Conservation (phyloP, 23 tunicate genomes). For the Halocynthia aurantium region DNA sequence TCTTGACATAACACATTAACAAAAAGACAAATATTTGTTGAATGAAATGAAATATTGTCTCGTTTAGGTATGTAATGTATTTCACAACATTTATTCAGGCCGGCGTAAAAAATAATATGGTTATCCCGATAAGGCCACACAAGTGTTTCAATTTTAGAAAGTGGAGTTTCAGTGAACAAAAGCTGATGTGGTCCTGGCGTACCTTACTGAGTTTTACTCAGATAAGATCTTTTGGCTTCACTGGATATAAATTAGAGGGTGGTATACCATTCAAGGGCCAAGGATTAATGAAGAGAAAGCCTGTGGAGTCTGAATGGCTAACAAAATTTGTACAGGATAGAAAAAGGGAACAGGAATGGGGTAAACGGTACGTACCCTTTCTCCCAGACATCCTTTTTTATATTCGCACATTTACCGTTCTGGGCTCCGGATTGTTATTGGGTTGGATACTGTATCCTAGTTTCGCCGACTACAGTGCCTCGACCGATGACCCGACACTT, state of each 20-base stretch:
- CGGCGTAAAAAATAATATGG: too few species aligned
- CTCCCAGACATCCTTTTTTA: constrained; percentile 15
- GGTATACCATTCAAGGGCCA: constrained; percentile 14
- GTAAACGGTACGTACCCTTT: constrained; percentile 9
- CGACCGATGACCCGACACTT: constrained; percentile 8
- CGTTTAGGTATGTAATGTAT: too few species aligned
- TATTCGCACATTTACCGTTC: neutral
- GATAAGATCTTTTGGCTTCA: too few species aligned
- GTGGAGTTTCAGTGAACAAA: too few species aligned
- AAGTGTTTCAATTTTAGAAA: too few species aligned
- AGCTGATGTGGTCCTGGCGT: too few species aligned
- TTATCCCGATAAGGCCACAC: too few species aligned
- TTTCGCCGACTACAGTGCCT: constrained; percentile 7
- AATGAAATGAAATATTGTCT: too few species aligned
- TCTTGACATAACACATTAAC: too few species aligned
- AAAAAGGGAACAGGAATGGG: constrained; percentile 27
- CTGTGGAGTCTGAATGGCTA: neutral
- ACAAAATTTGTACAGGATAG: constrained; percentile 2
- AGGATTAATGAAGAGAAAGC: neutral
- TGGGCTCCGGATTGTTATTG: constrained; percentile 9
- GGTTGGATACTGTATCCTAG: constrained; percentile 30
- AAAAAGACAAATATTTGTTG: too few species aligned
- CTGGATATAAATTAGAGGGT: neutral
- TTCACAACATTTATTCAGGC: too few species aligned
- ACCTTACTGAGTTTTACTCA: too few species aligned